Conservation (phyloP, 2,797 vertebrate genomes). For the Erithacus rubecula region DNA sequence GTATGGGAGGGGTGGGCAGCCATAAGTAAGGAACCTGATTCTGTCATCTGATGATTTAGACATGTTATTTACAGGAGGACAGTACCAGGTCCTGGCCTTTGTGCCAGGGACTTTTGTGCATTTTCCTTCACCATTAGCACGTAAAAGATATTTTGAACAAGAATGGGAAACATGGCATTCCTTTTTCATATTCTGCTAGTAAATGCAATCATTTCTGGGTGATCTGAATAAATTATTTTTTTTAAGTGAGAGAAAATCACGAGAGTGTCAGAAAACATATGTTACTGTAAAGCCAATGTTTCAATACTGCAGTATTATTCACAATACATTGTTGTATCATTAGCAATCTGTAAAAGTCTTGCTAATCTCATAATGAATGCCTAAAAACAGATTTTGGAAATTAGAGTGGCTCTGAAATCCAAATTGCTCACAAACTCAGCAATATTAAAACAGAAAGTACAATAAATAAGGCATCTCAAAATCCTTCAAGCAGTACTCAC, state of each 20-base stretch:
- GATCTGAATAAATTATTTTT: not conserved
- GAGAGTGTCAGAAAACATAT: not conserved
- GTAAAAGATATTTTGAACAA: not conserved
- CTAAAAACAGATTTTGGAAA: not conserved
- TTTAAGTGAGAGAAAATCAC: not conserved
- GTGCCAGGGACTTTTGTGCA: not conserved
- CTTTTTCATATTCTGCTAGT: not conserved
- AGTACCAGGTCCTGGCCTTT: not conserved
- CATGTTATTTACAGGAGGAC: not conserved
- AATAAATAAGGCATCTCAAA: not conserved
- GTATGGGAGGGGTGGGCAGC: not conserved
- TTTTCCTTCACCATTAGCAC: not conserved
- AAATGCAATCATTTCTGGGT: not conserved
- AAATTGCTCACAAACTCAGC: not conserved
- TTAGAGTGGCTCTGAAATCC: not conserved
- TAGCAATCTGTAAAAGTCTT: not conserved
- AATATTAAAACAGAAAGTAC: not conserved
- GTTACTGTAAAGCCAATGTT: not conserved
- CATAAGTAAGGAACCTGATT: not conserved
- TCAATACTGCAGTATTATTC: not conserved
- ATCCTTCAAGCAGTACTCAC: not conserved
- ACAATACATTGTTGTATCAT: not conserved
- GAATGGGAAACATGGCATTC: not conserved
- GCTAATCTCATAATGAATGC: not conserved
- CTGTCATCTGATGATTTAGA: not conserved